Conservation (phyloP, 2,113 vertebrate genomes). For the Rhinolophus ferrumequinum region DNA sequence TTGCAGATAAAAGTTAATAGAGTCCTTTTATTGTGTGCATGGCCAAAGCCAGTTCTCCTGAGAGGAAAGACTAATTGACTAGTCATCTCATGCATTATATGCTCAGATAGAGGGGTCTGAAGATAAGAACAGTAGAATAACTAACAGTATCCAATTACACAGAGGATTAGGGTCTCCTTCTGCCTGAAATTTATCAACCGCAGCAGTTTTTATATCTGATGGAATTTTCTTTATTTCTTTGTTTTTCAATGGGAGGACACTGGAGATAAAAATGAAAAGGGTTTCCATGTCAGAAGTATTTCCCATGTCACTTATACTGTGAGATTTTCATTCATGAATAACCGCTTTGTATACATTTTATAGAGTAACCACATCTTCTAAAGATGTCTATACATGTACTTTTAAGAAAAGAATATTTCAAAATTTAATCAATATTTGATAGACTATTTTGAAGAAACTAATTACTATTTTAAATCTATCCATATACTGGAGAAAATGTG, state of each 20-base stretch:
- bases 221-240: neutral
- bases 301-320: conserved; percentile 50
- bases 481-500: neutral
- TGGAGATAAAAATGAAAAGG: neutral
- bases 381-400: neutral
- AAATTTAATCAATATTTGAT: neutral
- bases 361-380: conserved; percentile 43
- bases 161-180: conserved; percentile 43
- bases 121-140: conserved; percentile 65
- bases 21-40: neutral
- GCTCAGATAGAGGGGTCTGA: neutral
- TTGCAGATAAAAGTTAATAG: conserved; percentile 67
- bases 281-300: conserved; percentile 63
- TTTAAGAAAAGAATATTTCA: neutral
- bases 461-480: neutral
- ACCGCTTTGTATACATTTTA: conserved; percentile 60
- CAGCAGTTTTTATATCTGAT: conserved; percentile 31
- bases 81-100: conserved; percentile 48
- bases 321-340: conserved; percentile 65
- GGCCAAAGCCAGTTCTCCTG: conserved; percentile 50
- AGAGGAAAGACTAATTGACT: conserved; percentile 66
- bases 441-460: neutral
- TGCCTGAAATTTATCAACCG: conserved; percentile 46
- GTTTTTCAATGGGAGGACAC: neutral
- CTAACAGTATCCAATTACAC: conserved; percentile 71